Conservation (phyloP, 2,888 invertebrate species). For the Cheilosia urbana region DNA sequence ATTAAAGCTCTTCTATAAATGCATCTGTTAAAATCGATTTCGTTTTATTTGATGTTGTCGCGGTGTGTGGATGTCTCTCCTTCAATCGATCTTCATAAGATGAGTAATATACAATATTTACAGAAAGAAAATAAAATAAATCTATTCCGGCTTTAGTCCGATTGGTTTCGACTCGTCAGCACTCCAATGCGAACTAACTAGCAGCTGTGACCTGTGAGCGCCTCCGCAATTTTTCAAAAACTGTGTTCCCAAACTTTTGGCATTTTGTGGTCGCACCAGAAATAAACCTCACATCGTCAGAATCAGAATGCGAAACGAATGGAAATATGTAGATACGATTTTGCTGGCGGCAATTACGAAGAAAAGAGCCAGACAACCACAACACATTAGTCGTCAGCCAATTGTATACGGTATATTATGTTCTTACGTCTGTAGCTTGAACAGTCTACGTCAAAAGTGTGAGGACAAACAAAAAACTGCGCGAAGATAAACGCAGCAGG, state of each 20-base stretch:
- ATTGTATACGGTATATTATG: constrained; percentile 31
- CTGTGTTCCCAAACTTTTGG: constrained; percentile 66
- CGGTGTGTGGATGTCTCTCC: constrained; percentile 24
- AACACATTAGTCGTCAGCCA: constrained; percentile 52
- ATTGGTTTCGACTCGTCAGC: constrained; percentile 65
- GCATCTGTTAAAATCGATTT: neutral
- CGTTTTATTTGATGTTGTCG: neutral
- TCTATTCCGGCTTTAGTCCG: constrained; percentile 38
- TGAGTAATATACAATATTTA: constrained; percentile 6
- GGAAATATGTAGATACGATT: constrained; percentile 61
- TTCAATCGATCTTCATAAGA: constrained; percentile 47
- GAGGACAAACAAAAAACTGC: neutral
- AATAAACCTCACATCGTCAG: constrained; percentile 73
- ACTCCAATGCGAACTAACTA: constrained; percentile 73
- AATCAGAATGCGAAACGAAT: constrained; percentile 69
- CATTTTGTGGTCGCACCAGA: constrained; percentile 61
- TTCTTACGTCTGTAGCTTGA: neutral
- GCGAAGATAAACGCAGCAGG: too few species aligned
- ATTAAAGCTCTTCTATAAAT: too few species aligned
- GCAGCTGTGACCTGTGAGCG: constrained; percentile 74
- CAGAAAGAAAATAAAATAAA: constrained; percentile 1
- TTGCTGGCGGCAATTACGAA: constrained; percentile 38
- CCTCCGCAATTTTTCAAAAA: constrained; percentile 72
- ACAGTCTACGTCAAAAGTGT: constrained; percentile 33
- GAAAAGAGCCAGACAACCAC: constrained; percentile 42